Base-by-base conservation (phyloP, 1,140 invertebrate genomes). In the Leptinotarsa undecemlineata region DNA sequence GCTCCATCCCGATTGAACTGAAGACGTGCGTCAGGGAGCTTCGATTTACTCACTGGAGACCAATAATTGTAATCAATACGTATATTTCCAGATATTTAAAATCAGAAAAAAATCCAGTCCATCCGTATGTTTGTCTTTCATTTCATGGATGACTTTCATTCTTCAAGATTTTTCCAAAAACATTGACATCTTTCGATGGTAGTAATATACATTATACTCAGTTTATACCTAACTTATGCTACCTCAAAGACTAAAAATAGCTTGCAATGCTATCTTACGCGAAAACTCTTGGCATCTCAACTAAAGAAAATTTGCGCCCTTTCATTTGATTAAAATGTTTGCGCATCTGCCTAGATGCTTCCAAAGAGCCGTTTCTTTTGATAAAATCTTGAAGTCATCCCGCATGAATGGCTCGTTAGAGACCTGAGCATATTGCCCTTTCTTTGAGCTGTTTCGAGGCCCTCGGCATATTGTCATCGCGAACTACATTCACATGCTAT, bases 301-400 rank as follows among this genome's bases (percentile, higher is more conserved):
- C 4, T 57, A 15, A 15, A 57, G 51, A 57, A 57, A 57, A 57
- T 57, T 15, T 19, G 15, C 13, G 4, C 51, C 51, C n/a, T n/a
- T 57, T 57, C 51, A 57, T 57, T 57, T 57, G 51, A 57, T 57
- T 57, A 57, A 57, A 57, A 57, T 57, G 51, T 57, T 57, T n/a
- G 51, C n/a, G 51, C 51, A 57, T 57, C 51, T 57, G 51, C 51
- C 51, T 57, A 57, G 51, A 57, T 57, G 6, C 51, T 19, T 19
- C 3, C 51, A 57, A 57, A 57, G n/a, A 19, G 17, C 6, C 4
- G 51, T 57, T 19, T 57, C 51, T 57, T 57, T 57, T 57, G 51
- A 57, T 57, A 57, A 57, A 57, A 57, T 57, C 51, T 57, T 57
- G n/a, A 57, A 57, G n/a, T 19, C 51, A 57, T 57, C 51, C 51